Conservation (phyloP, 2,113 vertebrate species). For the Scalopus aquaticus region DNA sequence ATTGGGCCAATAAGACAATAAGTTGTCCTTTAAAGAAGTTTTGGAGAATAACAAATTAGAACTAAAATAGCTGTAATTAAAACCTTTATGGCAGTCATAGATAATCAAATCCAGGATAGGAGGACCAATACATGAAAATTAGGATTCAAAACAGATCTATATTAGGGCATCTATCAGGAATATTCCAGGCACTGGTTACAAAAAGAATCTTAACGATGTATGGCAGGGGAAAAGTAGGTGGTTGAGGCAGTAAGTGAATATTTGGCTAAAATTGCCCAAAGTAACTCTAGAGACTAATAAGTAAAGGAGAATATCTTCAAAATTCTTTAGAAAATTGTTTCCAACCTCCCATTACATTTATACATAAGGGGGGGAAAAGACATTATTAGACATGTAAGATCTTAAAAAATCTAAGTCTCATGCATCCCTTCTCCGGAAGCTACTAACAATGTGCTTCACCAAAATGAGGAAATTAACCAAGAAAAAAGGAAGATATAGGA, state of each 20-base stretch:
- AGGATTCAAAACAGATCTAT: background rate
- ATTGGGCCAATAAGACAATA: background rate
- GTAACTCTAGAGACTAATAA: background rate
- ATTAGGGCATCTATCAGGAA: background rate
- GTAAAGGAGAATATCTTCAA: background rate
- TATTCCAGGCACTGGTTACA: background rate
- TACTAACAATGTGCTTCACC: constrained; percentile 18
- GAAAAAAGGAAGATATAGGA: constrained; percentile 53
- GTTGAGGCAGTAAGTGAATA: background rate
- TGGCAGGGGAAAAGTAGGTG: rapidly evolving
- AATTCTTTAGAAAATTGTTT: constrained; percentile 49
- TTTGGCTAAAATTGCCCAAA: background rate
- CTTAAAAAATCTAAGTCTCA: background rate
- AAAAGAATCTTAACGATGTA: background rate
- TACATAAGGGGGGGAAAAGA: background rate
- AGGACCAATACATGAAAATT: background rate
- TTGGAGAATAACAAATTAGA: constrained; percentile 40
- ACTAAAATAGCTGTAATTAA: background rate
- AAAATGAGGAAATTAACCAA: constrained; percentile 63
- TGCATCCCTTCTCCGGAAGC: constrained; percentile 43
- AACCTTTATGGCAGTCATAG: background rate
- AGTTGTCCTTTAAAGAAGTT: background rate
- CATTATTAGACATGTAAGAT: background rate
- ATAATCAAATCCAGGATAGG: background rate
- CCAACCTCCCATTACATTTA: background rate